These are phyloP conservation scores for Dryas iulia DNA, from an alignment of 1,140 invertebrate species.

Conservation along the genomic window DNA sequence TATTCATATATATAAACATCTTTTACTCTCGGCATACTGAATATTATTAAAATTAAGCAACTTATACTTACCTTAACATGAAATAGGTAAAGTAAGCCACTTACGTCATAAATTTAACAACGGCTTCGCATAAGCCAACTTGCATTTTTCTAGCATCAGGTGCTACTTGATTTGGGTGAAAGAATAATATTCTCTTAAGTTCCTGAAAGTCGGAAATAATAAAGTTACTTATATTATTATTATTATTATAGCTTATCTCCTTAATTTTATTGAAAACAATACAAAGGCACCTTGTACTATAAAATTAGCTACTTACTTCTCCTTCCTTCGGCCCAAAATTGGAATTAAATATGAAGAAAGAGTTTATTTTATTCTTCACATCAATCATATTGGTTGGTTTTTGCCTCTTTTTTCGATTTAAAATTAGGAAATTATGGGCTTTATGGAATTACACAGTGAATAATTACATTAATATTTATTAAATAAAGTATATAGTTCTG, in stretches of 20 bases:
- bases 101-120: slow-evolving; percentile 95
- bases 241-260: neutral
- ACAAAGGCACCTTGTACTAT: neutral
- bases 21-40: too few species aligned
- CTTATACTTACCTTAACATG: too few species aligned
- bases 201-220: slow-evolving; percentile 84
- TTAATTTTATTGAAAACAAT: slow-evolving; percentile 4
- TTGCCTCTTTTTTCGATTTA: neutral
- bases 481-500: neutral
- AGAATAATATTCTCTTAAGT: slow-evolving; percentile 93
- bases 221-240: neutral
- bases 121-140: slow-evolving; percentile 94
- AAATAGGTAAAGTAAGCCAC: slow-evolving; percentile 34
- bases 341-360: slow-evolving; percentile 78
- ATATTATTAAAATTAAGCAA: too few species aligned
- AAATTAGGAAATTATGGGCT: too few species aligned
- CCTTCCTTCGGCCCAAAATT: slow-evolving; percentile 75
- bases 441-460: too few species aligned
- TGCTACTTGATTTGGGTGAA: slow-evolving; percentile 89
- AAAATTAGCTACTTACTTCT: slow-evolving; percentile 53
- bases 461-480: too few species aligned
- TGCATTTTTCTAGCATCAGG: slow-evolving; percentile 92
- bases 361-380: slow-evolving; percentile 67
- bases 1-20: too few species aligned
- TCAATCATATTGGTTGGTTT: slow-evolving; percentile 64